phyloP scores from a whole-genome alignment of 2,113 vertebrate species.

The Bubalus kerabau region DNA sequence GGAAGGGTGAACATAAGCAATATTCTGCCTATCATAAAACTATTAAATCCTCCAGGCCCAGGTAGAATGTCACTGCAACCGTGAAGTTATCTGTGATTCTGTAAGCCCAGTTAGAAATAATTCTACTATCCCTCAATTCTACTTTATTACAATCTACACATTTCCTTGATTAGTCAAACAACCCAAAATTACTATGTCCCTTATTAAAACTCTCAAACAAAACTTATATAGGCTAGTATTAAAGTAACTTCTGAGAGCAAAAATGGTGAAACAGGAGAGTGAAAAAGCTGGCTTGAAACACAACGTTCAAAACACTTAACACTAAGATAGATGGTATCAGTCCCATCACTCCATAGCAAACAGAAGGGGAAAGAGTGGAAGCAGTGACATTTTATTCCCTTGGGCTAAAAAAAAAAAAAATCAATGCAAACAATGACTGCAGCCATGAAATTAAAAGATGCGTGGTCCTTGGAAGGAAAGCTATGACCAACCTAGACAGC shows the following conservation, averaged over 20 bases:
- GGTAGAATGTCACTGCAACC: neutral
- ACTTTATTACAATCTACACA: neutral
- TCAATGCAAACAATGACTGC: neutral
- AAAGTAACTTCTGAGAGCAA: conserved; percentile 16
- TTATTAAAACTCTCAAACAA: conserved; percentile 29
- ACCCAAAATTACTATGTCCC: neutral
- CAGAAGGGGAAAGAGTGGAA: neutral
- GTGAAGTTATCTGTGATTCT: neutral
- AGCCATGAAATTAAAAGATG: neutral
- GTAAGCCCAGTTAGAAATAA: neutral
- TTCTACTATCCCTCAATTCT: neutral
- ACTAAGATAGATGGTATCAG: neutral
- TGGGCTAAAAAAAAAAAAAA: neutral
- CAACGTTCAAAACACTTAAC: neutral
- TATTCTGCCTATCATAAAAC: neutral
- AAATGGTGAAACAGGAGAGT: neutral
- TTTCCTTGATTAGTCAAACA: neutral
- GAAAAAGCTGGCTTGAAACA: neutral
- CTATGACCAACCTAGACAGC: neutral
- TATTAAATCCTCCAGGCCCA: neutral
- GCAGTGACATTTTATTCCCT: neutral
- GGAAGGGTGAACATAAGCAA: neutral
- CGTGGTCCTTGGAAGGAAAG: neutral
- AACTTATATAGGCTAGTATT: neutral
- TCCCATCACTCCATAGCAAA: neutral